Conservation (phyloP, 2,797 vertebrate genomes). For the Carcharodon carcharias region DNA sequence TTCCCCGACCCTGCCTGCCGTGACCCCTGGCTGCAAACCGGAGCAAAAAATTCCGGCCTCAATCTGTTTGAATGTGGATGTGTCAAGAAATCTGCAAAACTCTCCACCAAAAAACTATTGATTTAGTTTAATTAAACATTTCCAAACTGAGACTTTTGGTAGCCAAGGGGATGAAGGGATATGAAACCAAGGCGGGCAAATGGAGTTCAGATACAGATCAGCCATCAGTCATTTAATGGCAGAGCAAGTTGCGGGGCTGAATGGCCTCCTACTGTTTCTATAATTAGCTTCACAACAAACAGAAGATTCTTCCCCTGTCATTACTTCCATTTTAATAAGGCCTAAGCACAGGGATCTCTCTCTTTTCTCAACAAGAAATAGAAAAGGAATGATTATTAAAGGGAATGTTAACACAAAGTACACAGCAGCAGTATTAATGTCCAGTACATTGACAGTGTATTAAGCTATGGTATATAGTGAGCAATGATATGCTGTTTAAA, state of each 20-base stretch:
- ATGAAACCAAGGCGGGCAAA: not conserved
- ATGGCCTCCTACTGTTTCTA: too few species aligned
- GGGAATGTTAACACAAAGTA: too few species aligned
- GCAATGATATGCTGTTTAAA: not conserved
- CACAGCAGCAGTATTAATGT: not conserved
- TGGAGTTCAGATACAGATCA: too few species aligned
- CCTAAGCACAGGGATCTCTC: not conserved
- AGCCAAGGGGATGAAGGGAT: not conserved
- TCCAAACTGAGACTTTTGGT: not conserved
- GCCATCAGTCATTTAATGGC: not conserved
- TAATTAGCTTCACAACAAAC: too few species aligned
- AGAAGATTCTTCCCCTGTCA: not conserved
- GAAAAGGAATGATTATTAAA: not conserved
- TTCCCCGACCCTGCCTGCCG: too few species aligned
- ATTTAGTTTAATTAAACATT: not conserved
- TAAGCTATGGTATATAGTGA: not conserved
- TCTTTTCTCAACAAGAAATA: not conserved
- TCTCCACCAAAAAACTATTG: too few species aligned
- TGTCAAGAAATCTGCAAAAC: too few species aligned
- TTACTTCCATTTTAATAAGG: not conserved
- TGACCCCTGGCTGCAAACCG: too few species aligned
- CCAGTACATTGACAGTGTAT: too few species aligned
- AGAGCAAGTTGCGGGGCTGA: too few species aligned
- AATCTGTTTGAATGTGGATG: too few species aligned
- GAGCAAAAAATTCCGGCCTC: too few species aligned